Evolutionary conservation across 2,888 invertebrate species (phyloP), one percentile per base, ranked within the genome.

Genomic region (Cantharis nigra): DNA sequence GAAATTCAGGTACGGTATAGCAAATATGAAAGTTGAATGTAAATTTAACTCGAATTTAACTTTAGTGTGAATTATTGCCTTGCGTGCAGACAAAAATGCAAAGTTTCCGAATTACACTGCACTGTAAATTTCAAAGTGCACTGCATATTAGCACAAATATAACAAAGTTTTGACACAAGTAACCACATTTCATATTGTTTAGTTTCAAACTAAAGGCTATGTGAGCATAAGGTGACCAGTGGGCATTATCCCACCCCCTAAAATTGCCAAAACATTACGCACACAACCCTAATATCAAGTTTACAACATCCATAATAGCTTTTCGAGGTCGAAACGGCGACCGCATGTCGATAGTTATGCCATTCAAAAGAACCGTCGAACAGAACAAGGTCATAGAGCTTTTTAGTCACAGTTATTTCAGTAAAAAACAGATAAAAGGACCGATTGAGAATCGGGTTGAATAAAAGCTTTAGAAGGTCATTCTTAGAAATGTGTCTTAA

Each of bases 261-360:
- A 80, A 80, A 72, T 80, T 78, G 81, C 80, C 82, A 80, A 85
- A 84, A 85, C 85, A 85, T 85, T 85, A 84, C 83, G 84, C 84
- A 83, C 80, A 85, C 86, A 86, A 87, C 87, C 86, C 85, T 84
- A 85, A 86, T 84, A 83, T 83, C 82, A 81, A 83, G 81, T 83
- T 84, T 83, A 83, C 83, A 84, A 81, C 83, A 81, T 84, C 81
- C 81, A 82, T 81, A 80, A 85, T 82, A 80, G 83, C 82, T 83
- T 77, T 83, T 84, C 81, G 83, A 84, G 85, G 86, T 85, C 85
- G 80, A 76, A 79, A 63, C 26, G 74, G 78, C 70, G 85, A 85
- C 85, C 86, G 83, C 85, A 84, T 82, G 81, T 81, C 81, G 84
- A 83, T 82, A 83, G 75, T 74, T 71, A 77, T 70, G 64, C 74